Evolutionary conservation across 2,797 vertebrate species (phyloP).

Genomic region (Smutsia temminckii): DNA sequence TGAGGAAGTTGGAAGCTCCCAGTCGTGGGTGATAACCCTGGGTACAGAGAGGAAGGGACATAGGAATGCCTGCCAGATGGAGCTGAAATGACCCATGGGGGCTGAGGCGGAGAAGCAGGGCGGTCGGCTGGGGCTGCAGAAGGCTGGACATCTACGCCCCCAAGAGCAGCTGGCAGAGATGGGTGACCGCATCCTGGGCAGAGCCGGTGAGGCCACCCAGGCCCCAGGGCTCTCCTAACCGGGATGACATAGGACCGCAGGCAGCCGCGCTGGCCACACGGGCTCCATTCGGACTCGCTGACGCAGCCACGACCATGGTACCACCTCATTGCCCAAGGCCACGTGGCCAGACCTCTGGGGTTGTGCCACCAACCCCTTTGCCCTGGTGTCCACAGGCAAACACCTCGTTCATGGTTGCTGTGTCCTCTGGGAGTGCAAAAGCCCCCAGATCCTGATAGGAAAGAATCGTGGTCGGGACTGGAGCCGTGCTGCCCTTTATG

Average conservation of each 20-base stretch:
- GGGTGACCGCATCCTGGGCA: not conserved
- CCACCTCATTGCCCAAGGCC: not conserved
- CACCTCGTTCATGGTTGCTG: rapidly evolving
- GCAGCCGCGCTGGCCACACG: rapidly evolving
- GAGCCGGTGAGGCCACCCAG: rapidly evolving
- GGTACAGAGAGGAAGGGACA: not conserved
- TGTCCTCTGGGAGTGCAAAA: rapidly evolving
- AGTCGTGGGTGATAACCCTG: not conserved
- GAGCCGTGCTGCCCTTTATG: not conserved
- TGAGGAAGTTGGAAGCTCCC: not conserved
- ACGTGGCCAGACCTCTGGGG: rapidly evolving
- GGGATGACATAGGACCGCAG: rapidly evolving
- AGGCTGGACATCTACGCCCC: not conserved
- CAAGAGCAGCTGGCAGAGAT: rapidly evolving
- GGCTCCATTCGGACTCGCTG: rapidly evolving
- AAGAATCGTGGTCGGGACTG: not conserved
- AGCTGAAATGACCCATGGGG: rapidly evolving
- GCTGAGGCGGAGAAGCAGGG: rapidly evolving
- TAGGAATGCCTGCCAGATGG: too few species aligned
- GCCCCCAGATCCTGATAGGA: not conserved
- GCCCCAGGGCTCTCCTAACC: rapidly evolving
- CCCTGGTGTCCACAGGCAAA: rapidly evolving
- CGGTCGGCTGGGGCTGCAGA: rapidly evolving
- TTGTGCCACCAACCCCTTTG: not conserved
- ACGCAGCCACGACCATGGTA: not conserved